Percentiles rank a stretch among this genome's conserved stretches.
phyloP scores from a whole-genome alignment of 1,140 invertebrate genomes.

The Aphis gossypii region DNA sequence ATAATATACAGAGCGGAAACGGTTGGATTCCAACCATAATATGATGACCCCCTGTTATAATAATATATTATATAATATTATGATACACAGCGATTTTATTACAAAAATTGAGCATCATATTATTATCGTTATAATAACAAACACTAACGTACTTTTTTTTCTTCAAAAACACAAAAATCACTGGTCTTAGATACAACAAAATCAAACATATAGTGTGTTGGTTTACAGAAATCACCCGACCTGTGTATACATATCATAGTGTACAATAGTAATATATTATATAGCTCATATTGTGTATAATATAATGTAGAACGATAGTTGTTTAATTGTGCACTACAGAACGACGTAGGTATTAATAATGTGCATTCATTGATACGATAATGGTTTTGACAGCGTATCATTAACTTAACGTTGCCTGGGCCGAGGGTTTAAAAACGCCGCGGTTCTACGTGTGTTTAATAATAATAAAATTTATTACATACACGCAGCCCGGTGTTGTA shows the following conservation, averaged over 20 bases:
- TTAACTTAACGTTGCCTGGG: not conserved
- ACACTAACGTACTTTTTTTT: not conserved
- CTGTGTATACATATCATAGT: not conserved
- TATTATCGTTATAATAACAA: too few relatives aligned
- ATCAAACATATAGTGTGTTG: not conserved
- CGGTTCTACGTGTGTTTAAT: not conserved
- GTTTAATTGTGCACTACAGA: not conserved
- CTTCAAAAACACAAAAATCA: not conserved
- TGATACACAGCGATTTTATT: not conserved
- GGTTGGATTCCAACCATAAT: not conserved
- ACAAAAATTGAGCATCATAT: not conserved
- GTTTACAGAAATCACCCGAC: not conserved
- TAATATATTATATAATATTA: not conserved
- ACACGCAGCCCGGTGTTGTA: not conserved
- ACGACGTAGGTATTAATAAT: not conserved
- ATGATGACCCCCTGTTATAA: not conserved
- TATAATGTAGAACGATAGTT: not conserved
- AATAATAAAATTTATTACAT: not conserved
- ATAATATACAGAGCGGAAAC: not conserved
- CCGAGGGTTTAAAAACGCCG: not conserved
- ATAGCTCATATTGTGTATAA: too few relatives aligned
- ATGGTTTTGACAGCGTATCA: slow-evolving; percentile 25
- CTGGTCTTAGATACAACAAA: not conserved
- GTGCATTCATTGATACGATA: not conserved
- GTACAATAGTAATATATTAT: not conserved